Base-by-base conservation (phyloP, 1,140 invertebrate genomes). In the Planococcus citri region DNA sequence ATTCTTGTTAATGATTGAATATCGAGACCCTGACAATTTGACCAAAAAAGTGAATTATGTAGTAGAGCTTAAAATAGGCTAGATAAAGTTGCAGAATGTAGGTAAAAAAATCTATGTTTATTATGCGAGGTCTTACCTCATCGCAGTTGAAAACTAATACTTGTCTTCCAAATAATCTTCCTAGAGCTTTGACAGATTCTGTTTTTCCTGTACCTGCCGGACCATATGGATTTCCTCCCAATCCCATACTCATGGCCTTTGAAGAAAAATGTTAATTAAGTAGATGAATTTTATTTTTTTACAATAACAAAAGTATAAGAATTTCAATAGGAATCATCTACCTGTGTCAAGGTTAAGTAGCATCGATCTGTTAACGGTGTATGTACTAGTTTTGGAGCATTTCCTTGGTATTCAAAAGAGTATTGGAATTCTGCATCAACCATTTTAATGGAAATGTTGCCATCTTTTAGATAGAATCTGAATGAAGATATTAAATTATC, bases 211-310 rank as follows among this genome's bases (percentile, higher is more conserved):
- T 98, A 70, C 95, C 95, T 72, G 95, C 94, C 20, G 95, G 94
- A n/a, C 97, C 97, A 77, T 97, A 99, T 0, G 97, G 97, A 83
- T 98, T 98, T 12, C 96, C 97, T 70, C 97, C 95, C 64, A 98
- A 82, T 4, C 97, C 97, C 79, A 98, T 87, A 76, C 91, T 86
- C 86, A 98, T 89, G 4, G 93, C 92, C 88, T 87, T 75, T 29
- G n/a, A 1, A 33, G n/a, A n/a, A n/a, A n/a, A n/a, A n/a, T n/a
- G n/a, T n/a, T n/a, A n/a, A n/a, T n/a, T n/a, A n/a, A n/a, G n/a
- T 51, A n/a, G 38, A n/a, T 51, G n/a, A 51, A 51, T 51, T 51
- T 51, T 51, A 10, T 51, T 12, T 51, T 51, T 51, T 12, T 12
- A 51, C 61, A 29, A 37, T 68, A 25, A 70, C 14, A 27, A 73